phyloP scores from a whole-genome alignment of 2,888 invertebrate species.

The Prosapia bicincta region DNA sequence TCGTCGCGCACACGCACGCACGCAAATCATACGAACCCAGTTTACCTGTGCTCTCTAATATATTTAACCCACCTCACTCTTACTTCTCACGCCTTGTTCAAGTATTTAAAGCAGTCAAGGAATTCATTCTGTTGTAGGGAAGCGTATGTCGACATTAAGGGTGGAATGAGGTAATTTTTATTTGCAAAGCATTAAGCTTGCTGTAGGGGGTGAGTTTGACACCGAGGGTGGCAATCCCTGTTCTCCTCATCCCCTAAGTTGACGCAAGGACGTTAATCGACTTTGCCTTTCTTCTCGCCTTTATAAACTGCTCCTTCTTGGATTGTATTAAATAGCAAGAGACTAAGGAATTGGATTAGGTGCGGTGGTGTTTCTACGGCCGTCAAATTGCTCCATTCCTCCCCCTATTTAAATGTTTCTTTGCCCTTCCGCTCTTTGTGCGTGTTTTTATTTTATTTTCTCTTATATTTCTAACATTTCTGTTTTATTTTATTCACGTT shows the following conservation, averaged over 20 bases:
- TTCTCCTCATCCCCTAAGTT: background rate
- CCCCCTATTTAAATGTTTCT: background rate
- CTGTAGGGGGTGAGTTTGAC: conserved; percentile 2
- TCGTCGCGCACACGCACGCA: too few relatives aligned
- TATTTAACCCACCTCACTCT: background rate
- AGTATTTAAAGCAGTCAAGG: background rate
- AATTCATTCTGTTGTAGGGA: background rate
- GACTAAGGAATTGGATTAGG: background rate
- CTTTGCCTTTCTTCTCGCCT: background rate
- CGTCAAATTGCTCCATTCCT: background rate
- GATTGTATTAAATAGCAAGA: background rate
- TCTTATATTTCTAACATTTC: background rate
- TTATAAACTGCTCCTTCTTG: background rate
- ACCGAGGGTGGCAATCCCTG: background rate
- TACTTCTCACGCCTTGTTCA: background rate
- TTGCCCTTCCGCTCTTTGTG: background rate
- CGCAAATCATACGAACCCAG: background rate
- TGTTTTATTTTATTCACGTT: background rate
- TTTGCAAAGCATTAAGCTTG: background rate
- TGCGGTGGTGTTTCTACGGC: background rate
- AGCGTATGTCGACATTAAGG: background rate
- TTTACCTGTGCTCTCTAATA: background rate
- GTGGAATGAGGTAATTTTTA: background rate
- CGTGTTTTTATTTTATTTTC: background rate
- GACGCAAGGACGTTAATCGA: background rate